A percentile compares a stretch with the other conserved stretches of the same genome.
phyloP scores from a whole-genome alignment of 2,888 invertebrate genomes.

The Amiota minor region DNA sequence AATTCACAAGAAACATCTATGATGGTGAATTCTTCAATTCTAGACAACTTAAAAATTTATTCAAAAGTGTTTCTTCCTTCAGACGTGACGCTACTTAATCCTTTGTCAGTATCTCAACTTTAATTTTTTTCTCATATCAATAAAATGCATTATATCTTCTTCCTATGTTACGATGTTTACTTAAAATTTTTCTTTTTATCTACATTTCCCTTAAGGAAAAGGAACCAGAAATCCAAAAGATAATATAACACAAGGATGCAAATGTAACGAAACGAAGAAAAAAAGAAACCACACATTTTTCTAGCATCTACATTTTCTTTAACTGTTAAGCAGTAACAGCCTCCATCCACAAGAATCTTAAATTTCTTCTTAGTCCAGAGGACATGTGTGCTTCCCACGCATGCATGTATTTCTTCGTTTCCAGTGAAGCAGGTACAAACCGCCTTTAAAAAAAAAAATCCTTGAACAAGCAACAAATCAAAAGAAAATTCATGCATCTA shows the following conservation, averaged over 20 bases:
- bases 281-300: constrained; percentile 26
- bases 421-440: constrained; percentile 40
- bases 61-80: too few relatives aligned
- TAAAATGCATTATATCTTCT: too few relatives aligned
- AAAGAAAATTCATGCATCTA: background rate
- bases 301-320: background rate
- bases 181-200: too few relatives aligned
- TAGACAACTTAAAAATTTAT: too few relatives aligned
- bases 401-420: constrained; percentile 33
- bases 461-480: constrained; percentile 26
- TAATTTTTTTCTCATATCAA: too few relatives aligned
- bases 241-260: constrained; percentile 47
- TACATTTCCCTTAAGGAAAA: background rate
- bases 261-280: constrained; percentile 54
- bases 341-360: too few relatives aligned
- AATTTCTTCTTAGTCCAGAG: too few relatives aligned
- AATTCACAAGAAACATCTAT: constrained; percentile 15
- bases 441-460: constrained; percentile 28
- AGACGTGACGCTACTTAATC: too few relatives aligned
- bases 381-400: constrained; percentile 53
- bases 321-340: background rate
- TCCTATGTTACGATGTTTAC: too few relatives aligned
- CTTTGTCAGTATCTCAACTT: too few relatives aligned
- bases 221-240: constrained; percentile 28
- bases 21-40: too few relatives aligned